These are phyloP conservation scores for Anguilla anguilla DNA, from an alignment of 2,797 vertebrate species.

Conservation along the genomic window DNA sequence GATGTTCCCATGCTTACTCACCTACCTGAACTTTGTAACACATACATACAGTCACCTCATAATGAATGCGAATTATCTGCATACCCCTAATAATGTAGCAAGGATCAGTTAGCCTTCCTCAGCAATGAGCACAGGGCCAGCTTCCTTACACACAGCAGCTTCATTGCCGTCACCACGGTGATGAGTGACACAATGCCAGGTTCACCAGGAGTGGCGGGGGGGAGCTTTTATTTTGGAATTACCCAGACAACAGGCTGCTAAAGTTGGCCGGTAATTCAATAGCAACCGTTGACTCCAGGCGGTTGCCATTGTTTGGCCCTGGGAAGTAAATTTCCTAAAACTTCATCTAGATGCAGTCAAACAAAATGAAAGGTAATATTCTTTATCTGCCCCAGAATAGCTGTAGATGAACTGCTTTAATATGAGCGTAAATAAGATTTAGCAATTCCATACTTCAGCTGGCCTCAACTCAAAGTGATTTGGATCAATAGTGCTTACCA, in stretches of 20 bases:
- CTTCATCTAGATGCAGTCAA: constrained; percentile 86
- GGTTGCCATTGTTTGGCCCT: constrained; percentile 69
- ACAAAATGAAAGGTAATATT: constrained; percentile 91
- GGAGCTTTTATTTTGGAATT: constrained; percentile 85
- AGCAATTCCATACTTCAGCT: constrained; percentile 85
- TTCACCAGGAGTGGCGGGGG: constrained; percentile 66
- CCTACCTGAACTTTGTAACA: too few species aligned
- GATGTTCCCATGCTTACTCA: too few species aligned
- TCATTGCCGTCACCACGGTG: constrained; percentile 53
- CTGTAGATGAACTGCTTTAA: constrained; percentile 87
- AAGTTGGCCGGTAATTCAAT: constrained; percentile 84
- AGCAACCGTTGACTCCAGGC: constrained; percentile 89
- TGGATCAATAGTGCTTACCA: constrained; percentile 84
- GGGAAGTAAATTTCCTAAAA: constrained; percentile 79
- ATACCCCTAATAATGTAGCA: too few species aligned
- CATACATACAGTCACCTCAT: too few species aligned
- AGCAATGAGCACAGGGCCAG: neutral
- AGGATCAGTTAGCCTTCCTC: neutral
- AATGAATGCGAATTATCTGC: too few species aligned
- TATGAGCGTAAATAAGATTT: constrained; percentile 92
- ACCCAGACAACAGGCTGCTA: constrained; percentile 85
- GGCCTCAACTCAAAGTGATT: constrained; percentile 84
- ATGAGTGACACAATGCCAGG: constrained; percentile 71
- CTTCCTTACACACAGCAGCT: constrained; percentile 57
- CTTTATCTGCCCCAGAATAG: constrained; percentile 83